A percentile compares a stretch with the other conserved stretches of the same genome.
phyloP scores from a whole-genome alignment of 2,113 vertebrate species.

The Geococcyx californianus region DNA sequence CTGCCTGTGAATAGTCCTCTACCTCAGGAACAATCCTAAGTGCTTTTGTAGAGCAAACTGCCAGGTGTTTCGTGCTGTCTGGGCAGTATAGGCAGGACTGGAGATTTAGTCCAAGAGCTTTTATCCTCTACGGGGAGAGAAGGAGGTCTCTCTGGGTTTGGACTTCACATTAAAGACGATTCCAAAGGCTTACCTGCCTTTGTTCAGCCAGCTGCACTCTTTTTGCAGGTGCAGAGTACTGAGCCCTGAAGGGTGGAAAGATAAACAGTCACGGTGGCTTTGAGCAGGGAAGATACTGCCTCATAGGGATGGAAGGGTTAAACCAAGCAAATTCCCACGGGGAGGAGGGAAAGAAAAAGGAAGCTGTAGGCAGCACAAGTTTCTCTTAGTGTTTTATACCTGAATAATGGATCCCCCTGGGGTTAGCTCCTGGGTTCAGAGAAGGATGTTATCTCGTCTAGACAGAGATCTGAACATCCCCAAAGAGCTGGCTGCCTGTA shows the following conservation, averaged over 20 bases:
- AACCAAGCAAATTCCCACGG: constrained; percentile 49
- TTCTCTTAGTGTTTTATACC: constrained; percentile 46
- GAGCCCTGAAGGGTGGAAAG: constrained; percentile 26
- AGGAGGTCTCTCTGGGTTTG: constrained; percentile 27
- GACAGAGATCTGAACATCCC: constrained; percentile 62
- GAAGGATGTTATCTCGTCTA: constrained; percentile 69
- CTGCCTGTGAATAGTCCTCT: not conserved
- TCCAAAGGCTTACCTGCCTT: constrained; percentile 39
- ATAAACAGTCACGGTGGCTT: not conserved
- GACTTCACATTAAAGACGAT: constrained; percentile 8
- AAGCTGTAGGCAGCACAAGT: not conserved
- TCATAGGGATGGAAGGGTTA: constrained; percentile 39
- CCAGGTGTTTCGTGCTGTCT: not conserved
- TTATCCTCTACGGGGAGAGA: not conserved
- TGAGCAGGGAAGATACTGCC: not conserved
- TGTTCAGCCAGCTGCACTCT: not conserved
- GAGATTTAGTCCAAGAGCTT: not conserved
- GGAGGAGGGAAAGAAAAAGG: constrained; percentile 43
- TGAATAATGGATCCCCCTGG: constrained; percentile 58
- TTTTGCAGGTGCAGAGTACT: constrained; percentile 38
- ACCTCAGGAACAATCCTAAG: not conserved
- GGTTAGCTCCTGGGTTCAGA: constrained; percentile 54
- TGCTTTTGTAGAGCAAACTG: not conserved
- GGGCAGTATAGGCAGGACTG: not conserved
- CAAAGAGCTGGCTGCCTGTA: constrained; percentile 55